Percentiles rank a stretch among this genome's conserved stretches.
phyloP scores from a whole-genome alignment of 2,888 invertebrate species.

The Drymonia ruficornis region DNA sequence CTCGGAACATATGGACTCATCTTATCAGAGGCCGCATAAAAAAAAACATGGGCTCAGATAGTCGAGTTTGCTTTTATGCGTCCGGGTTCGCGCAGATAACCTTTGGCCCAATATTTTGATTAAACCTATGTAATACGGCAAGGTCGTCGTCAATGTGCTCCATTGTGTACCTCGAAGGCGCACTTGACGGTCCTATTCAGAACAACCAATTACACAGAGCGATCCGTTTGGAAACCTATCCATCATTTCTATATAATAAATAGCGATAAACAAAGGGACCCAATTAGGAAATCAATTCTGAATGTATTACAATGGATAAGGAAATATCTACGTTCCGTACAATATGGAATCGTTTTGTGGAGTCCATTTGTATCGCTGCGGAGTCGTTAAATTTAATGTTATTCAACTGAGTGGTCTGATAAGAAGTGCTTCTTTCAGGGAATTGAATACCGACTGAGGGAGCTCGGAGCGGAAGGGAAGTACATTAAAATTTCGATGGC shows the following conservation, averaged over 20 bases:
- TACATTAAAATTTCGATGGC: conserved; percentile 55
- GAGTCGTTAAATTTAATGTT: conserved; percentile 44
- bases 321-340: not conserved
- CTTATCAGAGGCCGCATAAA: too few species aligned
- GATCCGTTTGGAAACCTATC: conserved; percentile 56
- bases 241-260: conserved; percentile 46
- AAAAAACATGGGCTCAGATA: too few species aligned
- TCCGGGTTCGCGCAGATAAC: conserved; percentile 71
- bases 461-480: conserved; percentile 46
- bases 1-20: too few species aligned
- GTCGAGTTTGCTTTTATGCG: too few species aligned
- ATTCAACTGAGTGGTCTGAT: conserved; percentile 40
- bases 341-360: conserved; percentile 5
- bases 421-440: conserved; percentile 50
- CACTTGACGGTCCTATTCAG: conserved; percentile 54
- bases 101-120: conserved; percentile 77
- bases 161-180: conserved; percentile 56
- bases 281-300: conserved; percentile 43
- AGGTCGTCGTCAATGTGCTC: conserved; percentile 66
- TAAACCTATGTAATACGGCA: conserved; percentile 67
- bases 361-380: conserved; percentile 2
- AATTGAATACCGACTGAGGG: conserved; percentile 51
- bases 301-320: conserved; percentile 21
- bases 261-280: conserved; percentile 41
- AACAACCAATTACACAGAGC: conserved; percentile 58